These are phyloP conservation scores for Antheraea pernyi DNA, from an alignment of 1,140 invertebrate genomes.

Conservation along the genomic window DNA sequence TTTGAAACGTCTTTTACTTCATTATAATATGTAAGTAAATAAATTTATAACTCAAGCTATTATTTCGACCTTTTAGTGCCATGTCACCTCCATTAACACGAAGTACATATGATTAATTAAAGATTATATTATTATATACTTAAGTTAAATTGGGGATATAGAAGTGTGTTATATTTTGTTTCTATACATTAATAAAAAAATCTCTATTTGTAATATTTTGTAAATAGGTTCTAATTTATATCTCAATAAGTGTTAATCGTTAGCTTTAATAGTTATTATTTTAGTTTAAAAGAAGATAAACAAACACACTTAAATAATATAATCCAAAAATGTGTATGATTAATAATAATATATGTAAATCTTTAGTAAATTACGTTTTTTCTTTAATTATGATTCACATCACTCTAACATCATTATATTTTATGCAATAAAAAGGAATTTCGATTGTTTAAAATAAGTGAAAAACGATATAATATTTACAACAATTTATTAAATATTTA, in stretches of 20 bases:
- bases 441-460: too few species aligned
- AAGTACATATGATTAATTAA: slow-evolving; percentile 5
- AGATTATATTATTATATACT: neutral
- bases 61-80: slow-evolving; percentile 15
- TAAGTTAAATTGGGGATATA: neutral
- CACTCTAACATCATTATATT: neutral
- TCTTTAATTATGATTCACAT: slow-evolving; percentile 17
- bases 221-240: slow-evolving; percentile 75
- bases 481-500: too few species aligned
- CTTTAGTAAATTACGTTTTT: slow-evolving; percentile 42
- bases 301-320: slow-evolving; percentile 40
- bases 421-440: neutral
- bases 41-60: neutral
- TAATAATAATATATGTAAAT: slow-evolving; percentile 6
- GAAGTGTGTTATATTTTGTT: neutral
- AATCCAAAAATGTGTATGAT: slow-evolving; percentile 68
- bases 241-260: slow-evolving; percentile 53
- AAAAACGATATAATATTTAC: too few species aligned
- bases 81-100: slow-evolving; percentile 6
- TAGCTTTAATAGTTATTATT: slow-evolving; percentile 76
- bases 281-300: slow-evolving; percentile 33
- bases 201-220: slow-evolving; percentile 68
- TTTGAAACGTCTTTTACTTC: too few species aligned
- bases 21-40: too few species aligned
- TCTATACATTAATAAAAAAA: slow-evolving; percentile 13